Conservation (phyloP, 2,888 invertebrate species). For the Tinea semifulvella region DNA sequence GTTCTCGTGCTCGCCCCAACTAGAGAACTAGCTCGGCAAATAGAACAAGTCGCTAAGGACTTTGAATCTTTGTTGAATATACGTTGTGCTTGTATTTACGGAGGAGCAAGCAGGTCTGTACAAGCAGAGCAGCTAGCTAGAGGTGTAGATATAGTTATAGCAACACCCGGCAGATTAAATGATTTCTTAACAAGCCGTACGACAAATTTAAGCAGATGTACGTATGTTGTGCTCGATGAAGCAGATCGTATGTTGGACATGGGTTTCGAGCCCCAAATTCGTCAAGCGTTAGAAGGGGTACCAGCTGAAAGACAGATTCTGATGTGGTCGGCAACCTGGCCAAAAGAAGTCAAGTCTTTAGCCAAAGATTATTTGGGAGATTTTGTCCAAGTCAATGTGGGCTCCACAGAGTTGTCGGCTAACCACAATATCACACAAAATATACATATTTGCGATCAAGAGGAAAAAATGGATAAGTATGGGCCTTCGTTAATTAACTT, state of each 20-base stretch:
- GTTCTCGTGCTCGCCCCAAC: slow-evolving; percentile 83
- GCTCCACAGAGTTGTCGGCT: slow-evolving; percentile 85
- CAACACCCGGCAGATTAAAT: slow-evolving; percentile 87
- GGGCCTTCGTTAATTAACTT: no score
- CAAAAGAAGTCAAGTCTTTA: slow-evolving; percentile 89
- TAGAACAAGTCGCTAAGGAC: slow-evolving; percentile 79
- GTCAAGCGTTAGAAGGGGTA: slow-evolving; percentile 90
- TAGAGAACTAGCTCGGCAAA: slow-evolving; percentile 80
- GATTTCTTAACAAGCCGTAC: slow-evolving; percentile 79
- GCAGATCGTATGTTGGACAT: slow-evolving; percentile 96
- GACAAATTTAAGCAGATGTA: slow-evolving; percentile 76
- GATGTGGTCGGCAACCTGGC: slow-evolving; percentile 99
- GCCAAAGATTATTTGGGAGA: slow-evolving; percentile 92
- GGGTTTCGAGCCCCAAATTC: slow-evolving; percentile 97
- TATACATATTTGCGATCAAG: slow-evolving; percentile 82
- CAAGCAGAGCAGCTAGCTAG: slow-evolving; percentile 71
- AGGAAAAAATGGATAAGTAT: slow-evolving; percentile 74
- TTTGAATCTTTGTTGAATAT: slow-evolving; percentile 78
- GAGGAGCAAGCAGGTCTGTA: slow-evolving; percentile 79
- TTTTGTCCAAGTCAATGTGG: slow-evolving; percentile 92
- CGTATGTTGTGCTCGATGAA: slow-evolving; percentile 88
- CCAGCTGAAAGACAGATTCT: slow-evolving; percentile 92
- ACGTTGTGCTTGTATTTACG: slow-evolving; percentile 84
- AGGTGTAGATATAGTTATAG: slow-evolving; percentile 87
- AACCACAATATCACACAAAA: slow-evolving; percentile 90